phyloP scores from a whole-genome alignment of 2,113 vertebrate genomes.

The Nothocercus nigrocapillus region DNA sequence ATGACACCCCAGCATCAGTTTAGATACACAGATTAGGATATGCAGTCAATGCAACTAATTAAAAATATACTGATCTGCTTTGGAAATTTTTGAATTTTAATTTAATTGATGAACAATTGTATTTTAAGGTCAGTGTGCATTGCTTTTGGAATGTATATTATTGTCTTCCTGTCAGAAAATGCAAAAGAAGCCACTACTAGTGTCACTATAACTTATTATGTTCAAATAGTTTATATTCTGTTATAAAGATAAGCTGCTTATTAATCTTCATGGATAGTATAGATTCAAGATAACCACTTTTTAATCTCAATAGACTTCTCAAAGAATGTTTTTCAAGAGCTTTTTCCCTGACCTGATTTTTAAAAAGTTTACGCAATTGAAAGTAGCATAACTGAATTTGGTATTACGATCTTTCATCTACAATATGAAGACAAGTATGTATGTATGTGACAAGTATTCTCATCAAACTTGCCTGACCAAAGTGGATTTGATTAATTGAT shows the following conservation, averaged over 20 bases:
- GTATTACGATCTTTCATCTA: background rate
- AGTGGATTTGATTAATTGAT: background rate
- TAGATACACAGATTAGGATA: background rate
- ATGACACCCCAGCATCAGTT: background rate
- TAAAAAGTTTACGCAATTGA: background rate
- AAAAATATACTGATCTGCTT: slow-evolving; percentile 71
- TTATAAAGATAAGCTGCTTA: background rate
- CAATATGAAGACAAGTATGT: background rate
- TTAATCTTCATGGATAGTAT: background rate
- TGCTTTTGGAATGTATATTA: background rate
- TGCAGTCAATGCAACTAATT: slow-evolving; percentile 74
- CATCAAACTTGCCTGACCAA: background rate
- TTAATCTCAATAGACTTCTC: background rate
- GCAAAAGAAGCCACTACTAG: background rate
- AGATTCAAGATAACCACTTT: background rate
- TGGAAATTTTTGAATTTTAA: slow-evolving; percentile 48
- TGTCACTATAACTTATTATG: background rate
- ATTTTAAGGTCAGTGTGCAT: background rate
- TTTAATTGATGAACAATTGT: background rate
- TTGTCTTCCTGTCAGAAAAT: background rate
- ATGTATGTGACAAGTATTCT: background rate
- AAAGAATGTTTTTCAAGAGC: background rate
- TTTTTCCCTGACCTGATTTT: background rate
- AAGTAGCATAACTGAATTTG: background rate
- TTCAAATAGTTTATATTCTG: background rate